These are phyloP conservation scores for Nemopilema nomurai DNA, from an alignment of 30 jellyfish, hydroid and myxozoan species.

Conservation along the genomic window DNA sequence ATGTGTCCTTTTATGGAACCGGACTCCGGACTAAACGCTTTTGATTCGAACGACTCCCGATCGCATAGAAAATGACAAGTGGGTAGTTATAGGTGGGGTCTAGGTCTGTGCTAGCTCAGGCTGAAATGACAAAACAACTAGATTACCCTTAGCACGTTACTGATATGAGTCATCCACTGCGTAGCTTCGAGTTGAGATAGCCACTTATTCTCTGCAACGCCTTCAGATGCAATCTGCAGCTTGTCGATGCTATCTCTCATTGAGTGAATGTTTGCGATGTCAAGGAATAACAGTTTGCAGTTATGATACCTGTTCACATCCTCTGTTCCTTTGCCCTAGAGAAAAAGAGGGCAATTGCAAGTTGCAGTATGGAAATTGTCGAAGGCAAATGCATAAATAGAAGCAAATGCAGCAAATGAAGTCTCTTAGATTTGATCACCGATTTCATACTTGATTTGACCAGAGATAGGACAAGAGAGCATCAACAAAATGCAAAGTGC, in stretches of 20 bases:
- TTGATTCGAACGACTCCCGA: too few species aligned
- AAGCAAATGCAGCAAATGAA: too few species aligned
- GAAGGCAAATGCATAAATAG: too few species aligned
- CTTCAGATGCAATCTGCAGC: conserved; percentile 79
- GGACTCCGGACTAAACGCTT: too few species aligned
- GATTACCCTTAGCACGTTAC: conserved; percentile 84
- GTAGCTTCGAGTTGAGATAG: conserved; percentile 91
- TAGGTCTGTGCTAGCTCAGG: not conserved
- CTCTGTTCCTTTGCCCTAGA: conserved; percentile 95
- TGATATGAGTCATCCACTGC: conserved; percentile 88
- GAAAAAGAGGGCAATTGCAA: not conserved
- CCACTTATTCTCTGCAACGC: conserved; percentile 89
- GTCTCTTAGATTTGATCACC: too few species aligned
- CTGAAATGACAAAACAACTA: not conserved
- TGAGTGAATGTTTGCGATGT: conserved; percentile 91
- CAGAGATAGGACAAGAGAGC: too few species aligned
- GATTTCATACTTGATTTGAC: too few species aligned
- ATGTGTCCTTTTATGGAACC: too few species aligned
- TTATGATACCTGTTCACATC: conserved; percentile 84
- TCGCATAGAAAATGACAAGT: too few species aligned
- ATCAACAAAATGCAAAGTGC: too few species aligned
- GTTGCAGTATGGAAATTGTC: too few species aligned
- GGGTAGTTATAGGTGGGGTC: not conserved
- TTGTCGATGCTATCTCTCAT: conserved; percentile 94
- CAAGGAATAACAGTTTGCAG: conserved; percentile 75